These are phyloP conservation scores for Aphidius ervi DNA, from an alignment of 1,140 invertebrate species.

Conservation along the genomic window DNA sequence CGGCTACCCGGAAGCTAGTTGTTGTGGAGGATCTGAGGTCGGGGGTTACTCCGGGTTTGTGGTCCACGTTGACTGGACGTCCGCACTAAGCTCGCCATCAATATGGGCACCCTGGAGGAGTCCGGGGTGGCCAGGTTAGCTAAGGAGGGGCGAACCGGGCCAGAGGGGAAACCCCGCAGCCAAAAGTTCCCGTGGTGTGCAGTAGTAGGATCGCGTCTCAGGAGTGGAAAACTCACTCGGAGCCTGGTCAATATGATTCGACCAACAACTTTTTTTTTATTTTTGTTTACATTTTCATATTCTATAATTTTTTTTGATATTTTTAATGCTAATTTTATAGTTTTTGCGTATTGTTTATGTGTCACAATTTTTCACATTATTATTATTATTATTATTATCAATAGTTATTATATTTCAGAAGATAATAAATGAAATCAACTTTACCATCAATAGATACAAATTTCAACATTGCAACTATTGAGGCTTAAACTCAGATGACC, in stretches of 20 bases:
- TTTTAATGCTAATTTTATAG: background rate
- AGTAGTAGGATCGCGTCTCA: slow-evolving; percentile 95
- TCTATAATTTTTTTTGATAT: slow-evolving; percentile 3
- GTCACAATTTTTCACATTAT: no score
- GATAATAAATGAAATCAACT: no score
- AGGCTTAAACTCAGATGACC: no score
- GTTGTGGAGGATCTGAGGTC: slow-evolving; percentile 79
- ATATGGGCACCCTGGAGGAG: slow-evolving; percentile 84
- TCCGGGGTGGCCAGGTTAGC: slow-evolving; percentile 78
- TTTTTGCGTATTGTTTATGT: no score
- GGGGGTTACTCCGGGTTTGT: slow-evolving; percentile 65
- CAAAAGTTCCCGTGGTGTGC: slow-evolving; percentile 93
- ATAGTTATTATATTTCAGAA: no score
- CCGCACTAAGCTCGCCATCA: slow-evolving; percentile 87
- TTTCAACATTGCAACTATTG: no score
- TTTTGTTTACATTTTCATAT: slow-evolving; percentile 33
- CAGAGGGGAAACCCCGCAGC: slow-evolving; percentile 95
- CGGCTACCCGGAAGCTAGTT: slow-evolving; percentile 85
- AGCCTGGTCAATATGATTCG: slow-evolving; percentile 83
- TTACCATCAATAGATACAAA: no score
- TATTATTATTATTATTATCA: no score
- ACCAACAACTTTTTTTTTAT: slow-evolving; percentile 70
- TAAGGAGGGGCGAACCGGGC: slow-evolving; percentile 93
- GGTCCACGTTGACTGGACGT: slow-evolving; percentile 76
- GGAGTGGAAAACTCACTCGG: slow-evolving; percentile 76